phyloP scores from a whole-genome alignment of 2,888 invertebrate genomes.

The Lathronympha strigana region DNA sequence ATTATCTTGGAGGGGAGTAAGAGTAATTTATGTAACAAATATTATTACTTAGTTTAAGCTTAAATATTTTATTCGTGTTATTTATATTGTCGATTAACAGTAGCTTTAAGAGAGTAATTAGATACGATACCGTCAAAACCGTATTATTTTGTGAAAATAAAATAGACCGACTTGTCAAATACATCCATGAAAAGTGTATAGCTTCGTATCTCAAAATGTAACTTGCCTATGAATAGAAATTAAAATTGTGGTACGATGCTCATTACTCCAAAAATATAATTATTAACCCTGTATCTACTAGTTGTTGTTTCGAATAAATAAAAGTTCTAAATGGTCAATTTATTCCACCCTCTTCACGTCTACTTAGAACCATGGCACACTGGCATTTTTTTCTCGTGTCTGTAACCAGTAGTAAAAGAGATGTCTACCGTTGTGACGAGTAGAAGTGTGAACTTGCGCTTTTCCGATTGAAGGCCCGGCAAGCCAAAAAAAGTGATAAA shows the following conservation, averaged over 20 bases:
- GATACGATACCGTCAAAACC: constrained; percentile 3
- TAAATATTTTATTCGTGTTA: constrained; percentile 63
- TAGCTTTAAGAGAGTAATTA: constrained; percentile 34
- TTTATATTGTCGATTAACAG: constrained; percentile 62
- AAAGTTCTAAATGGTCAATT: constrained; percentile 46
- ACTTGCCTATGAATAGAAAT: constrained; percentile 6
- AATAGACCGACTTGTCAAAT: background rate
- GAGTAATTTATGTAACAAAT: constrained; percentile 65
- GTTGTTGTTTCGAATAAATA: constrained; percentile 63
- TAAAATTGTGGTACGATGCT: background rate
- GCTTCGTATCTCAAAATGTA: constrained; percentile 3
- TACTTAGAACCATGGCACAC: background rate
- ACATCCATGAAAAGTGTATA: background rate
- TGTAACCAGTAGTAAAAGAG: too few relatives aligned
- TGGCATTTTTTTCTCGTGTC: background rate
- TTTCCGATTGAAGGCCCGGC: too few relatives aligned
- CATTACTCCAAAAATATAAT: constrained; percentile 51
- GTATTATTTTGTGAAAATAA: background rate
- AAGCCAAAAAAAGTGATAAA: too few relatives aligned
- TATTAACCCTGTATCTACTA: constrained; percentile 45
- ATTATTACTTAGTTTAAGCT: constrained; percentile 60
- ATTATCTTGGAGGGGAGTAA: constrained; percentile 51
- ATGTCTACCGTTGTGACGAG: too few relatives aligned
- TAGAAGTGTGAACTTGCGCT: too few relatives aligned
- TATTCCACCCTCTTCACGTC: constrained; percentile 34